These are phyloP conservation scores for Stegodyphus dumicola DNA, from an alignment of 1,140 invertebrate species.

Conservation along the genomic window DNA sequence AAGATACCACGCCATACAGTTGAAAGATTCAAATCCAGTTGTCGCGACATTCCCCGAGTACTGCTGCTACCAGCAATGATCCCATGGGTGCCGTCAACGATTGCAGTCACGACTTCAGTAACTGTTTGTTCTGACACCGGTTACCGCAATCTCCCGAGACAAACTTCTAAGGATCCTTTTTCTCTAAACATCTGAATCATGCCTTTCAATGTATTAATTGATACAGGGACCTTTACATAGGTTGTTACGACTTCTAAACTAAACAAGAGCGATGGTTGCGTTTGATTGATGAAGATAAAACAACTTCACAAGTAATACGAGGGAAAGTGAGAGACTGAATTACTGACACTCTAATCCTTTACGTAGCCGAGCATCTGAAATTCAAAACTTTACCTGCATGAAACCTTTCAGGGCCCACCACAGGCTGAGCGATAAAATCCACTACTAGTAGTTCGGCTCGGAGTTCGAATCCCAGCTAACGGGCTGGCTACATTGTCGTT, in stretches of 20 bases:
- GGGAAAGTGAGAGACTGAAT: neutral
- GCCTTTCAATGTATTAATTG: conserved; percentile 8
- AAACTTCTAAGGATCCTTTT: neutral
- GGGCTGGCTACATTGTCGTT: too few species aligned
- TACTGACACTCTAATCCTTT: neutral
- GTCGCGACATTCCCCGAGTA: neutral
- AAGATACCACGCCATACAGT: neutral
- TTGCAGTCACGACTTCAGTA: conserved; percentile 6
- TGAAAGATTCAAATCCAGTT: conserved; percentile 6
- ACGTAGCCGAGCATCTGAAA: neutral
- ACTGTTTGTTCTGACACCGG: conserved; percentile 5
- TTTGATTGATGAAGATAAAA: conserved; percentile 4
- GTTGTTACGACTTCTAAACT: conserved; percentile 8
- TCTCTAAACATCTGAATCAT: conserved; percentile 11
- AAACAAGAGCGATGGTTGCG: neutral
- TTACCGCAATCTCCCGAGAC: too few species aligned
- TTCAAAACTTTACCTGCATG: neutral
- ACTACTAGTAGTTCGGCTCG: too few species aligned
- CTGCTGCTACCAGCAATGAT: conserved; percentile 1
- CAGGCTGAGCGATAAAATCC: too few species aligned
- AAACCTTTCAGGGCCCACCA: too few species aligned
- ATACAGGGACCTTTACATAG: neutral
- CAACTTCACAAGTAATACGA: conserved; percentile 10
- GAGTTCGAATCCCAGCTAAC: too few species aligned
- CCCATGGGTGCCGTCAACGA: neutral